Conservation (phyloP, 2,113 vertebrate species). For the Pelodiscus sinensis region DNA sequence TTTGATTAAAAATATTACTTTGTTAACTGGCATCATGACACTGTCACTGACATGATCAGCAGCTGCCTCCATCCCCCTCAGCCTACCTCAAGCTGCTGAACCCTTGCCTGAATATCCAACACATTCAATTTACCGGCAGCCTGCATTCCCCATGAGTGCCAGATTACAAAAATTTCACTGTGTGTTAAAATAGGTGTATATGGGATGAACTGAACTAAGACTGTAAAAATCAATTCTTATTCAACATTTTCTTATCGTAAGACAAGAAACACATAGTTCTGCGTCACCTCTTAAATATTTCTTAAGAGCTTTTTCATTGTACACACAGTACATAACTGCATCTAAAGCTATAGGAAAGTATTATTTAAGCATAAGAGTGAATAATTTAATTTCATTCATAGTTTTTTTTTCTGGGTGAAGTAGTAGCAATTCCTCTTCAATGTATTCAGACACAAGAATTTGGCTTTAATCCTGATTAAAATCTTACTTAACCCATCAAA, state of each 20-base stretch:
- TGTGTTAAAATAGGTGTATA: background rate
- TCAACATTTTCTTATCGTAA: background rate
- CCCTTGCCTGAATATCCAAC: too few species aligned
- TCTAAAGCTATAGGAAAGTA: background rate
- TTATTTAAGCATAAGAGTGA: background rate
- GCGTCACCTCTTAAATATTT: background rate
- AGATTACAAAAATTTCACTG: too few species aligned
- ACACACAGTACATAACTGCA: background rate
- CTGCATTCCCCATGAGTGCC: too few species aligned
- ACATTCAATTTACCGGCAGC: too few species aligned
- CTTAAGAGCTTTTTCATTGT: background rate
- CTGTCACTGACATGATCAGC: too few species aligned
- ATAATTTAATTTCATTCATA: background rate
- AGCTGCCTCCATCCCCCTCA: too few species aligned
- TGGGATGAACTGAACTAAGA: rapidly evolving
- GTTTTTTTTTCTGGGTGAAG: background rate
- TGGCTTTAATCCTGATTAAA: background rate
- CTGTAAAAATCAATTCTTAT: background rate
- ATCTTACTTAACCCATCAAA: background rate
- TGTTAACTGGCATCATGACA: too few species aligned
- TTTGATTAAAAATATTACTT: background rate
- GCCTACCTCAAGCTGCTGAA: too few species aligned
- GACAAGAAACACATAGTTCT: background rate
- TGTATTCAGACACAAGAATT: background rate
- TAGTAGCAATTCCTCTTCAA: background rate